Percentiles rank a stretch among this genome's conserved stretches.
These are phyloP conservation scores for Leptosomus discolor DNA, from an alignment of 2,113 vertebrate genomes.

Conservation along the genomic window DNA sequence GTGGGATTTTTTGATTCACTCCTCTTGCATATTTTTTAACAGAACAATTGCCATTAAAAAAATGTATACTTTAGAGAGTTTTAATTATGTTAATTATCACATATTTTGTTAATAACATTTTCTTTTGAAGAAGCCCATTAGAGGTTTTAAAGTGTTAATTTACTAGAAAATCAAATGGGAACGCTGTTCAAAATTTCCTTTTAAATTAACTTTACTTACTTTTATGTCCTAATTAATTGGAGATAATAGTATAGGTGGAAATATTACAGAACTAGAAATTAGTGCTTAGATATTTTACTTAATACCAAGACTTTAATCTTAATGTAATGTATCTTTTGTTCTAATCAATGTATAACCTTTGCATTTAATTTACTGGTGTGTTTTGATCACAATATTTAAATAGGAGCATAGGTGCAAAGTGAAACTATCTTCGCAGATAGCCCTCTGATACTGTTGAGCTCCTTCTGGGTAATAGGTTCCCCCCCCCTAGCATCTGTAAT, in stretches of 20 bases:
- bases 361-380: not conserved
- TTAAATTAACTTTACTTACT: conserved; percentile 75
- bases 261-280: conserved; percentile 60
- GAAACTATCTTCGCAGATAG: not conserved
- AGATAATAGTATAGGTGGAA: conserved; percentile 59
- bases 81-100: conserved; percentile 70
- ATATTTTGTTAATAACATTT: conserved; percentile 74
- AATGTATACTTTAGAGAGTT: conserved; percentile 42
- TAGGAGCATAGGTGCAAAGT: not conserved
- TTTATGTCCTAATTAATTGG: conserved; percentile 68
- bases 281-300: conserved; percentile 46
- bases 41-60: conserved; percentile 41
- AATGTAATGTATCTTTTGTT: conserved; percentile 3
- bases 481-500: not conserved
- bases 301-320: conserved; percentile 27
- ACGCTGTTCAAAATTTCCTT: conserved; percentile 63
- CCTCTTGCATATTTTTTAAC: conserved; percentile 33
- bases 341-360: not conserved
- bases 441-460: not conserved
- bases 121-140: conserved; percentile 71
- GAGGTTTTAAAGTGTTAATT: conserved; percentile 72
- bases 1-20: conserved; percentile 39
- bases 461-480: not conserved
- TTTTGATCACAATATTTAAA: conserved; percentile 29
- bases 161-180: conserved; percentile 66